Percentiles rank a stretch among this genome's conserved stretches.
phyloP scores from a whole-genome alignment of 2,888 invertebrate genomes.

The Drosophila austrosaltans region DNA sequence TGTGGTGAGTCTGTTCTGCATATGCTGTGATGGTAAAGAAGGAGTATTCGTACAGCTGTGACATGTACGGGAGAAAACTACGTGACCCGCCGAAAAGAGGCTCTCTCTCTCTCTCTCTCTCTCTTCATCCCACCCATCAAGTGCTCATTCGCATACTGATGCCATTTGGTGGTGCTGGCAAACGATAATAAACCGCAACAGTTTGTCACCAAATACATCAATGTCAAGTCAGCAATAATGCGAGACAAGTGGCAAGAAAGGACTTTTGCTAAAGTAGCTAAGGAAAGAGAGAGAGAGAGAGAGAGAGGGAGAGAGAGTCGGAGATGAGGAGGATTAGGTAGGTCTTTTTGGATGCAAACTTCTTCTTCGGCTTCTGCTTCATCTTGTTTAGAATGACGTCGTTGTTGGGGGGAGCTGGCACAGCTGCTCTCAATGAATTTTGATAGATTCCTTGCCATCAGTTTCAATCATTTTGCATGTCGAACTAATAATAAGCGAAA shows the following conservation, averaged over 20 bases:
- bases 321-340: slow-evolving; percentile 12
- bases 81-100: slow-evolving; percentile 50
- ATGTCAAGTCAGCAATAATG: slow-evolving; percentile 71
- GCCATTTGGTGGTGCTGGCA: slow-evolving; percentile 6
- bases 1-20: slow-evolving; percentile 18
- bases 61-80: slow-evolving; percentile 49
- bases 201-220: slow-evolving; percentile 80
- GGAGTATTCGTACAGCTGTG: slow-evolving; percentile 59
- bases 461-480: slow-evolving; percentile 70
- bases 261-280: background rate
- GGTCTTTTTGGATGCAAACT: slow-evolving; percentile 15
- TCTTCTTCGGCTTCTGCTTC: background rate
- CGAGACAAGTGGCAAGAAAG: slow-evolving; percentile 37
- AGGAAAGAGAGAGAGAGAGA: no score
- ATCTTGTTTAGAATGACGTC: background rate
- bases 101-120: no score
- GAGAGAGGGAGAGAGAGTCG: no score
- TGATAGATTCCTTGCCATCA: slow-evolving; percentile 64
- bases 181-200: slow-evolving; percentile 77
- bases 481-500: slow-evolving; percentile 54
- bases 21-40: slow-evolving; percentile 18
- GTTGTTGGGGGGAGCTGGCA: slow-evolving; percentile 17
- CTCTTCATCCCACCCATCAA: background rate
- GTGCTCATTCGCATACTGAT: slow-evolving; percentile 1
- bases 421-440: slow-evolving; percentile 62